Percentiles rank a stretch among this genome's conserved stretches.
Evolutionary conservation across 2,888 invertebrate species (phyloP).

Genomic region (Sclerodermus sp.): DNA sequence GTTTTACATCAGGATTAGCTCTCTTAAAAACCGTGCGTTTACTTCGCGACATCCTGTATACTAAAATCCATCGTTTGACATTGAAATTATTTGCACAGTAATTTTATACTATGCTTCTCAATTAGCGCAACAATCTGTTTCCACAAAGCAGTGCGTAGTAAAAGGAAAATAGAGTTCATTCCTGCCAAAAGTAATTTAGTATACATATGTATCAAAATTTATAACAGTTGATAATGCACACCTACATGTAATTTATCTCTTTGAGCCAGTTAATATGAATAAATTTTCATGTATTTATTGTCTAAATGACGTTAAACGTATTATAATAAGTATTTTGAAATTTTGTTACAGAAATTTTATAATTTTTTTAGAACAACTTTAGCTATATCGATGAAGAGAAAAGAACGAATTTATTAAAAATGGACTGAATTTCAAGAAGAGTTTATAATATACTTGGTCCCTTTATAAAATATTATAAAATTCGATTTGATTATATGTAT

Average conservation of each 20-base stretch:
- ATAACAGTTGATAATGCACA: slow-evolving; percentile 29
- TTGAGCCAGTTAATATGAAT: background rate
- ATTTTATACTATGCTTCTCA: background rate
- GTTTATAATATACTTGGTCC: slow-evolving; percentile 20
- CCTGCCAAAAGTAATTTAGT: slow-evolving; percentile 55
- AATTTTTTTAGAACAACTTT: background rate
- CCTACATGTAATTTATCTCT: background rate
- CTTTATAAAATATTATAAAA: slow-evolving; percentile 27
- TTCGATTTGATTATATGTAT: no score
- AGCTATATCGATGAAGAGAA: background rate
- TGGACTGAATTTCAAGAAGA: slow-evolving; percentile 13
- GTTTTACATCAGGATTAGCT: no score
- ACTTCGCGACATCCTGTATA: slow-evolving; percentile 4
- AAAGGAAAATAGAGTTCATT: slow-evolving; percentile 42
- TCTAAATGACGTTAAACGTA: background rate
- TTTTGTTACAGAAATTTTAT: no score
- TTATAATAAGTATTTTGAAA: background rate
- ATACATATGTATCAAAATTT: slow-evolving; percentile 46
- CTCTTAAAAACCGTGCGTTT: background rate
- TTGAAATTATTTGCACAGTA: slow-evolving; percentile 1
- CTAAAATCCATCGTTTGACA: background rate
- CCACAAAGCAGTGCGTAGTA: slow-evolving; percentile 19
- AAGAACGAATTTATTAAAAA: slow-evolving; percentile 18
- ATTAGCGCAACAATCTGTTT: background rate
- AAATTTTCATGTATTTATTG: background rate